phyloP scores from a whole-genome alignment of 2,888 invertebrate genomes.

The Oligia fasciuncula region DNA sequence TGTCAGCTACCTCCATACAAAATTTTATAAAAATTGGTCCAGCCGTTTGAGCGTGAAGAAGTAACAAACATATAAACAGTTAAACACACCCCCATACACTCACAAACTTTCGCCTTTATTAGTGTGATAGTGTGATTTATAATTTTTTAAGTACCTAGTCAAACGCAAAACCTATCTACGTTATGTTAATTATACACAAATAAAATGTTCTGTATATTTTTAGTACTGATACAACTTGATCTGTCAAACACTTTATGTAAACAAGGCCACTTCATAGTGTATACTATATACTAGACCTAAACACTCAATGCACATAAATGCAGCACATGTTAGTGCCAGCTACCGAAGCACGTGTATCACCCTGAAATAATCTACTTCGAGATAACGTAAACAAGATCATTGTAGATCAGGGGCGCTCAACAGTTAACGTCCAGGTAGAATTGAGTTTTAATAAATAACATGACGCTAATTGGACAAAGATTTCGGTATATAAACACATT shows the following conservation, averaged over 20 bases:
- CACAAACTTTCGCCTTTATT: too few relatives aligned
- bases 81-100: too few relatives aligned
- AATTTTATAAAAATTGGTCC: too few relatives aligned
- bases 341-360: constrained; percentile 49
- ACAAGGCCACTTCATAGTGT: constrained; percentile 30
- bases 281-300: constrained; percentile 24
- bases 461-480: background rate
- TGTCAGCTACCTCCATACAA: too few relatives aligned
- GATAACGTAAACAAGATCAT: constrained; percentile 60
- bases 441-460: background rate
- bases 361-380: constrained; percentile 60
- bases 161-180: background rate
- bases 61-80: too few relatives aligned
- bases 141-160: background rate
- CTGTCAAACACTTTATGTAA: background rate
- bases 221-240: background rate
- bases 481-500: background rate
- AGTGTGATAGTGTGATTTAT: too few relatives aligned
- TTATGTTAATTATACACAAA: background rate
- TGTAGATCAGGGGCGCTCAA: constrained; percentile 39
- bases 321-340: constrained; percentile 43
- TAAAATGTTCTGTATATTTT: background rate
- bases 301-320: constrained; percentile 48
- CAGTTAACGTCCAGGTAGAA: background rate
- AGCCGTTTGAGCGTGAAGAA: too few relatives aligned